Percentiles rank a stretch among this genome's conserved stretches.
Conservation (phyloP, 2,797 vertebrate species). For the Bradypus variegatus region DNA sequence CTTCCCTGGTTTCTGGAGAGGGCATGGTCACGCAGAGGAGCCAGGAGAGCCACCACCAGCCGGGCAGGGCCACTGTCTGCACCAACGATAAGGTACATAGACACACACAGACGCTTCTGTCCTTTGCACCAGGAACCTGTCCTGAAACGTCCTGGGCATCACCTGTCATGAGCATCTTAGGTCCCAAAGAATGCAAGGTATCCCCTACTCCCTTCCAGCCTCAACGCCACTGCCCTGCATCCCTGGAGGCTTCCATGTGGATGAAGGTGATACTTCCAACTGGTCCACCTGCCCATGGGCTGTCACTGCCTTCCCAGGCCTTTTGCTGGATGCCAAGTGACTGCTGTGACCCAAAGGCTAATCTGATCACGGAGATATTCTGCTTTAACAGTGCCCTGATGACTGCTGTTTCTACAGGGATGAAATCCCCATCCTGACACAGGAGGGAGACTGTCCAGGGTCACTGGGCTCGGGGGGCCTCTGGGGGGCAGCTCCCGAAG, state of each 20-base stretch:
- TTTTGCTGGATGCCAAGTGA: too few species aligned
- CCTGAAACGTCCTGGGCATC: background rate
- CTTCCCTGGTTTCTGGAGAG: background rate
- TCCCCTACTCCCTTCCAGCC: too few species aligned
- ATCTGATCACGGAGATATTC: background rate
- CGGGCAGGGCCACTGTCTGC: background rate
- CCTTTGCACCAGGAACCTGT: background rate
- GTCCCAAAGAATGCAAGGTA: background rate
- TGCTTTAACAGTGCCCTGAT: background rate
- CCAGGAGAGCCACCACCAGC: rapidly evolving
- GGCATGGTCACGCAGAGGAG: background rate
- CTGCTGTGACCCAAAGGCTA: background rate
- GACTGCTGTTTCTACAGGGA: background rate
- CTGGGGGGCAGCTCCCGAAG: too few species aligned
- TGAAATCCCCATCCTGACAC: background rate
- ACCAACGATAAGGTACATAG: background rate
- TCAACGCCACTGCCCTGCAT: background rate
- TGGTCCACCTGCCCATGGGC: background rate
- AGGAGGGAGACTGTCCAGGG: background rate
- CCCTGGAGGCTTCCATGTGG: background rate
- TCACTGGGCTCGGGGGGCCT: rapidly evolving
- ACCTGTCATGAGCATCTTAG: background rate
- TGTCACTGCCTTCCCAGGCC: background rate
- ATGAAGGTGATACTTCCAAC: background rate
- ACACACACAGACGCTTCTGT: background rate